These are phyloP conservation scores for Eupithecia pulchellata DNA, from an alignment of 2,888 invertebrate species.

Conservation along the genomic window DNA sequence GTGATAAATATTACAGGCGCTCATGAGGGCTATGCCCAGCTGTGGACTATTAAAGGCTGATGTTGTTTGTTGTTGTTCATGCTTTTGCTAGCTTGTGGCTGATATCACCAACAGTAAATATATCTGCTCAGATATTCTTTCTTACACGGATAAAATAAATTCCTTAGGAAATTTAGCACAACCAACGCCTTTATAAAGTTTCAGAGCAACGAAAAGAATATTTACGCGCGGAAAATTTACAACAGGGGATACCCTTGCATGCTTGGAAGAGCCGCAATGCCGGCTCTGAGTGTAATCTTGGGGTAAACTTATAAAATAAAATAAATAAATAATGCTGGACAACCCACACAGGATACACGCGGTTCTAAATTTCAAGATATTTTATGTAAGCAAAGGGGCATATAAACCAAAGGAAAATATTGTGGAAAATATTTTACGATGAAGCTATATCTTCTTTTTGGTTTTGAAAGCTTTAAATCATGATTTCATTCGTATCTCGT, in stretches of 20 bases:
- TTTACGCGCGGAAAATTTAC: slow-evolving; percentile 29
- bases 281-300: slow-evolving; percentile 3
- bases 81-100: too few species aligned
- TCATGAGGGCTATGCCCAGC: too few species aligned
- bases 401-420: not conserved
- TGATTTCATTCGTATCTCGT: not conserved
- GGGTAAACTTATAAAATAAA: slow-evolving; percentile 8
- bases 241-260: not conserved
- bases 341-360: too few species aligned
- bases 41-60: too few species aligned
- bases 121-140: not conserved
- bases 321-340: too few species aligned
- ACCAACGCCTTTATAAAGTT: slow-evolving; percentile 14
- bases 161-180: not conserved
- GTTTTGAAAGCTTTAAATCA: not conserved
- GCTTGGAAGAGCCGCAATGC: not conserved
- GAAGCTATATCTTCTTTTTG: not conserved
- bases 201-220: slow-evolving; percentile 34
- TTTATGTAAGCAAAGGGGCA: not conserved
- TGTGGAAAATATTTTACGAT: not conserved
- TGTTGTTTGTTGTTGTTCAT: too few species aligned
- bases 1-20: too few species aligned
- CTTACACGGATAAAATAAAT: not conserved
- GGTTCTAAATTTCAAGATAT: not conserved
- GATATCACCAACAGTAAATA: not conserved